Percentiles rank a stretch among this genome's conserved stretches.
Evolutionary conservation across 2,888 invertebrate genomes (phyloP).

Genomic region (Mactromeris polynyma): DNA sequence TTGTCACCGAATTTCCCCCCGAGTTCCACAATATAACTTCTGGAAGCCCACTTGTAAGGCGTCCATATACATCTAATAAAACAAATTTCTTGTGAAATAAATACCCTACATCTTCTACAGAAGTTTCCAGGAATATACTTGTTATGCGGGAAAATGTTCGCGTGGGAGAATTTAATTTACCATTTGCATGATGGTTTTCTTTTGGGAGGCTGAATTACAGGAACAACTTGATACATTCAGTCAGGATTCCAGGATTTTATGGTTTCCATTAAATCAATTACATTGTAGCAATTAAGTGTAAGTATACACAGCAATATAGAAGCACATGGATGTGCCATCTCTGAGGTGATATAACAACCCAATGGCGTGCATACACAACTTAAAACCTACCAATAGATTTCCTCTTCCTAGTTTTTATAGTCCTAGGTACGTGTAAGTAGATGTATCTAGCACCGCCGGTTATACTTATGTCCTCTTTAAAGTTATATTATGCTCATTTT

Average conservation of each 20-base stretch:
- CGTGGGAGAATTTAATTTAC: neutral
- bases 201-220: neutral
- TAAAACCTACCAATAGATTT: too few species aligned
- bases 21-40: neutral
- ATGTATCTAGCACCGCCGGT: too few species aligned
- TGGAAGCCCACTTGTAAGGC: neutral
- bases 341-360: too few species aligned
- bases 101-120: neutral
- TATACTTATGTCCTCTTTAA: too few species aligned
- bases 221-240: neutral
- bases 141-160: conserved; percentile 8
- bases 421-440: too few species aligned
- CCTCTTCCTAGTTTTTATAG: too few species aligned
- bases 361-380: too few species aligned
- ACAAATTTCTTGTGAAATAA: neutral
- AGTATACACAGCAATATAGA: neutral
- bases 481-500: too few species aligned
- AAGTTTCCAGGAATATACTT: neutral
- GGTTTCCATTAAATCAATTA: neutral
- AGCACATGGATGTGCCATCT: too few species aligned
- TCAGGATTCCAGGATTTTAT: neutral
- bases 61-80: neutral
- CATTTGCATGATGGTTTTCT: neutral
- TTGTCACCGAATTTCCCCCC: neutral
- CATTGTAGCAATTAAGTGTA: neutral